These are phyloP conservation scores for Nerophis lumbriciformis DNA, from an alignment of 2,113 vertebrate genomes.

Conservation along the genomic window DNA sequence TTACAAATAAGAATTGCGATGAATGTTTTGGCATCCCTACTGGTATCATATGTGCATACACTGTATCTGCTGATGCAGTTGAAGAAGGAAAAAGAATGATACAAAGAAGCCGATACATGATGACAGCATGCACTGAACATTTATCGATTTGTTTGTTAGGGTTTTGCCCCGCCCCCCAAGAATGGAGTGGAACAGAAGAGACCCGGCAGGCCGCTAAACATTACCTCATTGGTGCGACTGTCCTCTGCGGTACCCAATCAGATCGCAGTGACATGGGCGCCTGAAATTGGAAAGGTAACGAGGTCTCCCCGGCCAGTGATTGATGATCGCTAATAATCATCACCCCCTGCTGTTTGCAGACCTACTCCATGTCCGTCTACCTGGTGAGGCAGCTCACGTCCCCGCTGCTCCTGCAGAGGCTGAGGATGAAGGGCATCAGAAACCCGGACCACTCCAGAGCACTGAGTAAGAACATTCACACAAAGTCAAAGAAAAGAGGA, in stretches of 20 bases:
- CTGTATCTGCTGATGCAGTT: no score
- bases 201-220: slow-evolving; percentile 89
- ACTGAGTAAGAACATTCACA: slow-evolving; percentile 72
- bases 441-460: slow-evolving; percentile 98
- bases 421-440: slow-evolving; percentile 95
- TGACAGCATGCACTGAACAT: no score
- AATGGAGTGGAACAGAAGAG: slow-evolving; percentile 96
- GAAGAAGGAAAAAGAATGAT: no score
- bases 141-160: slow-evolving; percentile 59
- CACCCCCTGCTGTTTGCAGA: slow-evolving; percentile 67
- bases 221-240: slow-evolving; percentile 89
- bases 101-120: no score
- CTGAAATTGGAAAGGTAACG: slow-evolving; percentile 93
- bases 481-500: no score
- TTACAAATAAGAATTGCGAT: no score
- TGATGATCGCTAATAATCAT: no score
- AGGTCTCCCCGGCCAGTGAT: no score
- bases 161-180: slow-evolving; percentile 90
- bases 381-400: slow-evolving; percentile 95
- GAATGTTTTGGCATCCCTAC: no score
- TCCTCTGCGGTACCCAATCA: slow-evolving; percentile 96
- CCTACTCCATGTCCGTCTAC: slow-evolving; percentile 95
- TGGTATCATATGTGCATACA: no score
- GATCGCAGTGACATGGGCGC: slow-evolving; percentile 94
- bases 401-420: slow-evolving; percentile 87